These are phyloP conservation scores for Ecliptopera silaceata DNA, from an alignment of 2,888 invertebrate genomes.

Conservation along the genomic window DNA sequence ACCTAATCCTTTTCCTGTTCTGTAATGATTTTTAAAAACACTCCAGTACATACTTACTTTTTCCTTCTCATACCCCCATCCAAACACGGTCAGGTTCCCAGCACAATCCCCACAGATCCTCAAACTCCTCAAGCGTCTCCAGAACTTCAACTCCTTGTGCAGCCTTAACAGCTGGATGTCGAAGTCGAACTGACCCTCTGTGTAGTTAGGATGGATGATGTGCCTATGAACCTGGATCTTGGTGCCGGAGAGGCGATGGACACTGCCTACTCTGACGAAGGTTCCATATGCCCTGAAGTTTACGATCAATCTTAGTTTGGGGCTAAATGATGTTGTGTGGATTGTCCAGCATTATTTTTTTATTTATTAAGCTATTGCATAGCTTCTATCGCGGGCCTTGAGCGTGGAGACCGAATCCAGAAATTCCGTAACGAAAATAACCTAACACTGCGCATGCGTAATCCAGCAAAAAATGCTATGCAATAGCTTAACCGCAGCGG, in stretches of 20 bases:
- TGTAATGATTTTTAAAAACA: no score
- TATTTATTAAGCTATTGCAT: no score
- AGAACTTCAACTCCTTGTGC: conserved; percentile 42
- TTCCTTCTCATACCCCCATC: conserved; percentile 67
- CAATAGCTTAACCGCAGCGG: no score
- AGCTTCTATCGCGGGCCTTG: no score
- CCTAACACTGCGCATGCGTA: no score
- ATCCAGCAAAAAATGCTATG: no score
- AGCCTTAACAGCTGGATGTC: conserved; percentile 58
- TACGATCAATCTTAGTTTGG: background rate
- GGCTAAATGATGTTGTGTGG: no score
- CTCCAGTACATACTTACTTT: conserved; percentile 48
- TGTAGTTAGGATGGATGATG: conserved; percentile 55
- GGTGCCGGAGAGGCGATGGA: conserved; percentile 44
- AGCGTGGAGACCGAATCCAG: no score
- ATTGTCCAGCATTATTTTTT: no score
- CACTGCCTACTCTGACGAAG: conserved; percentile 57
- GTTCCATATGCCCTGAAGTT: conserved; percentile 32
- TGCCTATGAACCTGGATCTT: conserved; percentile 47
- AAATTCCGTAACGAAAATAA: no score
- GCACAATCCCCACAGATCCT: conserved; percentile 43
- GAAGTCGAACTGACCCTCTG: conserved; percentile 58
- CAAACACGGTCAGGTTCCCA: conserved; percentile 47
- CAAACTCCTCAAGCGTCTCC: conserved; percentile 42
- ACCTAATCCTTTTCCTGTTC: no score